Evolutionary conservation across 1,140 invertebrate genomes (phyloP).

Genomic region (Ectropis grisescens): DNA sequence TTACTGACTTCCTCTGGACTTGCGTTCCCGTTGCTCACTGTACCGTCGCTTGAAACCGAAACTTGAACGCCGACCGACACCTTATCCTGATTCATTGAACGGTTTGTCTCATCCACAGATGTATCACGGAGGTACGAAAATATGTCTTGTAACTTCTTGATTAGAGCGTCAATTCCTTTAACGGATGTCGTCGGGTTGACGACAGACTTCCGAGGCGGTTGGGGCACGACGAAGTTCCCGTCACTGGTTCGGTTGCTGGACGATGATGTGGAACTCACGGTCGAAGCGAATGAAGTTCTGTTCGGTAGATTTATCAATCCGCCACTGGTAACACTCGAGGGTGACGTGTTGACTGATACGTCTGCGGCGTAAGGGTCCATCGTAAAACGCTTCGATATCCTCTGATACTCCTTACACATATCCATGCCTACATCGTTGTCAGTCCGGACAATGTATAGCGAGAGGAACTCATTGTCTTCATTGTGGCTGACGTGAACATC

Average conservation of each 20-base stretch:
- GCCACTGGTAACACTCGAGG: slow-evolving; percentile 59
- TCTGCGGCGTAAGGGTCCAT: slow-evolving; percentile 60
- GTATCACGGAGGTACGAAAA: slow-evolving; percentile 47
- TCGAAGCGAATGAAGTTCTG: slow-evolving; percentile 57
- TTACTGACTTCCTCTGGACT: slow-evolving; percentile 57
- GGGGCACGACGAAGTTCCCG: slow-evolving; percentile 59
- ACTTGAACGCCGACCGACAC: slow-evolving; percentile 49
- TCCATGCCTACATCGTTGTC: slow-evolving; percentile 60
- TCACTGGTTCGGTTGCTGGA: slow-evolving; percentile 61
- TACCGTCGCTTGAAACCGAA: slow-evolving; percentile 25
- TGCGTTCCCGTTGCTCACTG: slow-evolving; percentile 47
- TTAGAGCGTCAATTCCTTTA: slow-evolving; percentile 54
- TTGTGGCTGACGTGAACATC: slow-evolving; percentile 58
- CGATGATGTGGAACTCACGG: slow-evolving; percentile 45
- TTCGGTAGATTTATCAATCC: slow-evolving; percentile 58
- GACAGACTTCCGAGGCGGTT: slow-evolving; percentile 52
- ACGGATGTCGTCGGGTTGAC: slow-evolving; percentile 44
- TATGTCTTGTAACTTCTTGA: slow-evolving; percentile 60
- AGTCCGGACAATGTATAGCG: slow-evolving; percentile 55
- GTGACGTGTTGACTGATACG: slow-evolving; percentile 49
- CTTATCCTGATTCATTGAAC: slow-evolving; percentile 45
- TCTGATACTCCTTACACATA: slow-evolving; percentile 62
- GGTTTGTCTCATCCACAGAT: slow-evolving; percentile 31
- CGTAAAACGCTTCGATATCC: slow-evolving; percentile 56
- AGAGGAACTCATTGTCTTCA: slow-evolving; percentile 62